A percentile compares a stretch with the other conserved stretches of the same genome.
Conservation (phyloP, 2,113 vertebrate genomes). For the Etheostoma cragini region DNA sequence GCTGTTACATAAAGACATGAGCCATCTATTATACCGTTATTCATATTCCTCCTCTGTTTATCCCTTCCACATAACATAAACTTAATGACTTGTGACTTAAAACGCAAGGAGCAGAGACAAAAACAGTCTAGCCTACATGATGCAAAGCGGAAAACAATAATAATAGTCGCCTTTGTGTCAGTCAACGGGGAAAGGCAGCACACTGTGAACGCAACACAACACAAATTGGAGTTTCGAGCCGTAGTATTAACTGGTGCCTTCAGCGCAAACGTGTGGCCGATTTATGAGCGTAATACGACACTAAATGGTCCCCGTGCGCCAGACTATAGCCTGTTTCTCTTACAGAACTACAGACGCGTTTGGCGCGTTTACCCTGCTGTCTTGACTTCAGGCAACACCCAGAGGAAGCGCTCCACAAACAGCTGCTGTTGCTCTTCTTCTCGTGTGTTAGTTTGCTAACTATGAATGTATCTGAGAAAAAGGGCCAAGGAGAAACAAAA, state of each 20-base stretch:
- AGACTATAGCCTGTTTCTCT: not conserved
- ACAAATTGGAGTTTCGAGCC: not conserved
- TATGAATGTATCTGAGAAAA: too few relatives aligned
- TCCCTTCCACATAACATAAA: not conserved
- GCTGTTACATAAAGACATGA: slow-evolving; percentile 33
- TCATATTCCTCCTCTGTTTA: not conserved
- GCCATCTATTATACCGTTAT: not conserved
- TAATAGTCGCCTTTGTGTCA: slow-evolving; percentile 33
- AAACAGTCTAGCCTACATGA: too few relatives aligned
- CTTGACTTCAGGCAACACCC: slow-evolving; percentile 53
- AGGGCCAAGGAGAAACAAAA: not conserved
- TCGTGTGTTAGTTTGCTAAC: not conserved
- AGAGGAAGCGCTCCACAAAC: slow-evolving; percentile 29
- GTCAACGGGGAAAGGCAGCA: slow-evolving; percentile 18
- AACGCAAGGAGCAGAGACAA: not conserved
- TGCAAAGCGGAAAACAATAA: not conserved
- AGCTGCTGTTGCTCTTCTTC: slow-evolving; percentile 11
- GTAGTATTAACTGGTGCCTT: slow-evolving; percentile 13
- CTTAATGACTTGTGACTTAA: not conserved
- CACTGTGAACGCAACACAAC: slow-evolving; percentile 5
- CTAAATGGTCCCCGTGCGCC: not conserved
- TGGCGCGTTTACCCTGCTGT: slow-evolving; percentile 37
- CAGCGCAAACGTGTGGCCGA: not conserved
- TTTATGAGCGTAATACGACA: not conserved
- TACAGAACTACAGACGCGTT: slow-evolving; percentile 37